Base-by-base conservation (phyloP, 2,888 invertebrate species). In the Acanthacorydalis orientalis region DNA sequence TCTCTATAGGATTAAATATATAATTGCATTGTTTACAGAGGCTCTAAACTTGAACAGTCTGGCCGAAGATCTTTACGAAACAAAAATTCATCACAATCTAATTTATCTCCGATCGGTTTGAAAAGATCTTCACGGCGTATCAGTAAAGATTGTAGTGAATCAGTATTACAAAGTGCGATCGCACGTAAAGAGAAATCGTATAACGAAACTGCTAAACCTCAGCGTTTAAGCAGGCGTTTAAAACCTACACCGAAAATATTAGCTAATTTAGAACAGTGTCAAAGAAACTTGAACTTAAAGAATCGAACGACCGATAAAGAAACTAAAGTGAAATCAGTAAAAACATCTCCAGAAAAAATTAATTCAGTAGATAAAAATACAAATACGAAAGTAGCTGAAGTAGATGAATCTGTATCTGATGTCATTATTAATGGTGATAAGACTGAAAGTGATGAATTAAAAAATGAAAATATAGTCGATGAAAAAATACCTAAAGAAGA, bases 181-280 rank as follows among this genome's bases (percentile, higher is more conserved):
- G 80, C 80, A 1, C 69, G 80, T 11, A 83, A 83, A 59, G 80
- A 82, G 59, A 82, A 81, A 54, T 76, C 77, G 1, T 80, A 78
- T 55, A 75, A 75, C 55, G 72, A 73, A 54, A 58, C 67, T 4
- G 57, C 53, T 40, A 63, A 68, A 52, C 62, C 64, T 1, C 63
- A 73, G 56, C 64, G 74, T 46, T 61, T 72, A 15, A 67, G 69
- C 47, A 68, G 79, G 4, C 70, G 77, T 47, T 73, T 80, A 46
- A 80, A 80, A 58, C 78, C 79, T 7, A 80, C 80, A 3, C 72
- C 75, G 7, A 80, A 80, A 61, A 73, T 79, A 42, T 63, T 80
- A 23, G 79, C 77, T 16, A 79, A 80, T 58, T 72, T 79, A 55
- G 78, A 77, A 55, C 55, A 76, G 41, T 68, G 72, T 46, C 70